phyloP scores from a whole-genome alignment of 2,888 invertebrate species.

The Sinopyrophorus schimmeli region DNA sequence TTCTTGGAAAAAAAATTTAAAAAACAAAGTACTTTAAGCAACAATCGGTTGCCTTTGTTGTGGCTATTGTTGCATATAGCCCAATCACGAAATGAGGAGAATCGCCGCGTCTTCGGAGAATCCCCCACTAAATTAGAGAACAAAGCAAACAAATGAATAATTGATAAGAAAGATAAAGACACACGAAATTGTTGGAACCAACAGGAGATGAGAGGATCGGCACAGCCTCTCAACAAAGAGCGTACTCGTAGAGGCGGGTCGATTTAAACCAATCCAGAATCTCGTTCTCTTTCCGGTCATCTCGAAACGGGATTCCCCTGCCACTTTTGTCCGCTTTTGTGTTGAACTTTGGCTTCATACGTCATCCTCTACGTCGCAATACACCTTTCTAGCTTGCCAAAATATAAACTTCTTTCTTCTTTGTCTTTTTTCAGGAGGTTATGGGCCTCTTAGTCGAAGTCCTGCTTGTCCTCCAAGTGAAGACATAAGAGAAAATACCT shows the following conservation, averaged over 20 bases:
- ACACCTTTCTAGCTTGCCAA: neutral
- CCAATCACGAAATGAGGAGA: no score
- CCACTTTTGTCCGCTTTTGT: slow-evolving; percentile 17
- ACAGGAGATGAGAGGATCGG: slow-evolving; percentile 36
- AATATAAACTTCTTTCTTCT: neutral
- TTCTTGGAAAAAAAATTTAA: no score
- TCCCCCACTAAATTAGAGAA: no score
- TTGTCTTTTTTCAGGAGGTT: slow-evolving; percentile 56
- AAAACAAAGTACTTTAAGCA: no score
- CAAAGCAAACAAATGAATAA: slow-evolving; percentile 7
- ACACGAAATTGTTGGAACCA: slow-evolving; percentile 31
- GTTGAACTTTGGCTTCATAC: slow-evolving; percentile 16
- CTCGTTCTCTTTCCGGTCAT: slow-evolving; percentile 35
- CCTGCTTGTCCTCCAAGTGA: slow-evolving; percentile 56
- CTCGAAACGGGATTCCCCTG: slow-evolving; percentile 26
- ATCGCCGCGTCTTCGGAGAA: no score
- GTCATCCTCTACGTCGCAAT: slow-evolving; percentile 2
- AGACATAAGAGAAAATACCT: slow-evolving; percentile 59
- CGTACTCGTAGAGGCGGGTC: slow-evolving; percentile 37
- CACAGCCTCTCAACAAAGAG: slow-evolving; percentile 39
- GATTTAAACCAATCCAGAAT: slow-evolving; percentile 38
- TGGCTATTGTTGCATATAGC: no score
- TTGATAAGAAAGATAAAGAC: slow-evolving; percentile 19
- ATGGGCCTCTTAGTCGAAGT: slow-evolving; percentile 59
- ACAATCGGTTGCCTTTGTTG: no score